Base-by-base conservation (phyloP, 2,888 invertebrate species). In the Masnerella sp. region DNA sequence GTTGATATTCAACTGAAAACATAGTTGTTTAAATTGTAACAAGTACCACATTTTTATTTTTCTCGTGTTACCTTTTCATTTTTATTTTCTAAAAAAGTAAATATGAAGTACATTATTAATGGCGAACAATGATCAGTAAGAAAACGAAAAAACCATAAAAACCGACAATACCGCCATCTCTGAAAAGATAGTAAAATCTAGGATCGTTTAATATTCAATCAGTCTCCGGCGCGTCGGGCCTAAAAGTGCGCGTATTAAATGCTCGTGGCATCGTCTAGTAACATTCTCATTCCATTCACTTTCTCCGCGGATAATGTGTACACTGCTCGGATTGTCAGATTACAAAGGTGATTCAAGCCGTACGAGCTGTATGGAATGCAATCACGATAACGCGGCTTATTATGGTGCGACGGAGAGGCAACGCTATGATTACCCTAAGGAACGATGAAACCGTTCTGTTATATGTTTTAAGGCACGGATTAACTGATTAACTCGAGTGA, bases 351-450 rank as follows among this genome's bases (percentile, higher is more conserved):
- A 72, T 67, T 72, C 65, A 65, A 56, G 72, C 61, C 17, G 72
- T 67, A 61, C 67, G 67, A 72, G 72, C 72, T 52, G 61, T 61
- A 61, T 61, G 67, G 67, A 72, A 72, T 72, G 72, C 72, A 72
- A 72, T 72, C 72, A 65, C 49, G 72, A 72, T 72, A 72, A 72
- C 72, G 32, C 49, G 61, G 64, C 67, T 67, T 73, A 73, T 73
- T 68, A 67, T 47, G 28, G 70, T 36, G 69, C 45, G 40, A 58
- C 58, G 30, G 42, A 67, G 67, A 67, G 42, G 49, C 47, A 40
- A 34, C 67, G 58, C 58, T 52, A 38, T 59, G 72, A 72, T 72
- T 72, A 72, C 38, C 65, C 59, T 30, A 20, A 54, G 65, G 59
- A 64, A 65, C 65, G 58, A 67, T 67, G 71, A 64, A 70, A 70